Conservation (phyloP, 2,888 invertebrate genomes). For the Alviniconcha strummeri region DNA sequence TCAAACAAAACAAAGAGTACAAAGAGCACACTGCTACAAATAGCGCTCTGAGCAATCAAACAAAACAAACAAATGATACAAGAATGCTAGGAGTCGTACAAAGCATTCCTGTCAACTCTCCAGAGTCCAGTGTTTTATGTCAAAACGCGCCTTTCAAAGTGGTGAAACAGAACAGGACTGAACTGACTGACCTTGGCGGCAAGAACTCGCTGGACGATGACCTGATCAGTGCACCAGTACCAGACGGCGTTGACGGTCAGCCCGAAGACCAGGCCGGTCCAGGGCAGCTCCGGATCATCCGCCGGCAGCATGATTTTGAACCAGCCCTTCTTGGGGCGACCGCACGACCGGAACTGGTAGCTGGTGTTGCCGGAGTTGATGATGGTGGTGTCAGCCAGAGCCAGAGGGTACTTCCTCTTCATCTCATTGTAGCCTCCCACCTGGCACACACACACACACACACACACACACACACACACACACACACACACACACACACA, state of each 20-base stretch:
- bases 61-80: too few relatives aligned
- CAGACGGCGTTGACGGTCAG: too few relatives aligned
- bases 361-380: background rate
- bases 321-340: background rate
- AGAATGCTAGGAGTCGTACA: too few relatives aligned
- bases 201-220: conserved; percentile 23
- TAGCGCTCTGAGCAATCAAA: too few relatives aligned
- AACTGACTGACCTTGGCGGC: conserved; percentile 1
- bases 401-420: background rate
- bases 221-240: conserved; percentile 8
- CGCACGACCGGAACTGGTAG: conserved; percentile 13
- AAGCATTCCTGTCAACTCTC: too few relatives aligned
- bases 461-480: too few relatives aligned
- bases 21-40: too few relatives aligned
- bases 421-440: conserved; percentile 19
- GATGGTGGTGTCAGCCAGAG: background rate
- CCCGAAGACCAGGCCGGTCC: conserved; percentile 18
- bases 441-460: background rate
- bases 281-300: background rate
- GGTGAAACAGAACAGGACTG: too few relatives aligned
- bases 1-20: too few relatives aligned
- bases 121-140: too few relatives aligned
- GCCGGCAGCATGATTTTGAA: background rate
- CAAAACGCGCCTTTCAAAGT: too few relatives aligned
- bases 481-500: too few relatives aligned